phyloP scores from a whole-genome alignment of 1,140 invertebrate species.

The Globodera rostochiensis region DNA sequence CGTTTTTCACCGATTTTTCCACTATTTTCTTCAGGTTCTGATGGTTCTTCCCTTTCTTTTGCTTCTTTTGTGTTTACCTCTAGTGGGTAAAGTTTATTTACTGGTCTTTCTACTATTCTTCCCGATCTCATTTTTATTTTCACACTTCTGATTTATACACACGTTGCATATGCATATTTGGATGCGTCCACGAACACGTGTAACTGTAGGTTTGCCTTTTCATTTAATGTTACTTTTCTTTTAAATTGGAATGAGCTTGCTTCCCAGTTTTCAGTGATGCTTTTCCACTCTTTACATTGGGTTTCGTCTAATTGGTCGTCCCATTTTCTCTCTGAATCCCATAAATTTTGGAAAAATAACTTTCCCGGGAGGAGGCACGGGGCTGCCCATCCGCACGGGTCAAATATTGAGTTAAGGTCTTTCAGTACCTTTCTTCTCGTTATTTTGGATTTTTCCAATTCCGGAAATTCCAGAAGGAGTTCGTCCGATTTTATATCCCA shows the following conservation, averaged over 20 bases:
- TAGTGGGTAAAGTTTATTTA: background rate
- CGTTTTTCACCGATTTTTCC: background rate
- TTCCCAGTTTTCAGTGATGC: too few relatives aligned
- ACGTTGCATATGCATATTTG: background rate
- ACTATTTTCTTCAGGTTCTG: background rate
- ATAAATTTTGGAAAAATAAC: background rate
- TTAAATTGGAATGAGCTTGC: too few relatives aligned
- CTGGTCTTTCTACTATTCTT: background rate
- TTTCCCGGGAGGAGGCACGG: background rate
- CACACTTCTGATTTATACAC: background rate
- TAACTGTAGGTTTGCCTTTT: background rate
- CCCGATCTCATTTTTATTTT: too few relatives aligned
- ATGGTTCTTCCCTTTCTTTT: background rate
- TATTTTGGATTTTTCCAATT: background rate
- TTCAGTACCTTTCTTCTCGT: background rate
- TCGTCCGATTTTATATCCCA: conserved; percentile 4
- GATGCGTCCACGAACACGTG: background rate
- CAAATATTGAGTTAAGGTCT: background rate
- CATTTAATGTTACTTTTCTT: background rate
- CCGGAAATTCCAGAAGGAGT: background rate
- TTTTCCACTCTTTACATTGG: background rate
- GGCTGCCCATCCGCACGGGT: background rate
- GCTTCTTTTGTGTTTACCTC: background rate
- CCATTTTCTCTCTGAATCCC: background rate
- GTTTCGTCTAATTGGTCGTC: too few relatives aligned